Base-by-base conservation (phyloP, 2,888 invertebrate genomes). In the Adineta ricciae region DNA sequence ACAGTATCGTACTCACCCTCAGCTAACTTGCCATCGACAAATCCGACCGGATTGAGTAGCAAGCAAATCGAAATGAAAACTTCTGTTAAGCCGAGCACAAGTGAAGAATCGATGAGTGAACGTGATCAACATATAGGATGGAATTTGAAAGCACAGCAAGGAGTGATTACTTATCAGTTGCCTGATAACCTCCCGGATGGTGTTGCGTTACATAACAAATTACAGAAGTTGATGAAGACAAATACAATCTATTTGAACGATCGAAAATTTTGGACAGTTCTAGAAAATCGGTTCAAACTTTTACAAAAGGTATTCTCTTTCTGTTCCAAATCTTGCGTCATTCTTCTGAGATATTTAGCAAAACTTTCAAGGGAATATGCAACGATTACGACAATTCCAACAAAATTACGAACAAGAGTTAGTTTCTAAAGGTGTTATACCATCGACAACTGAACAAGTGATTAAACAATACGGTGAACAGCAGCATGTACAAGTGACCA, bases 351-450 rank as follows among this genome's bases (percentile, higher is more conserved):
- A 24, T 38, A 41, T 21, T 21, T 5, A 78, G 78, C 9, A 41
- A 78, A 19, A 41, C n/a, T 41, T 41, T 78, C 41, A 41, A 38
- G 19, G n/a, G 41, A 78, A 78, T 41, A 78, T 78, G 78, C 19
- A 78, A 41, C 78, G 78, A 3, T 14, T 78, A 78, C 78, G 78
- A n/a, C 21, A 38, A 78, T 11, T 3, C 2, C 78, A 78, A 14
- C 38, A 78, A 78, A n/a, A 78, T 41, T n/a, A 41, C 41, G 78
- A 78, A 78, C 78, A 78, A 78, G 78, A 78, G 11, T n/a, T 78
- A 7, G 41, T 78, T 21, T 5, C 78, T 1, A 78, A 78, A 78
- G 78, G 78, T 78, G 3, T 78, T n/a, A 24, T 78, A 19, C 78
- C 78, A 5, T 14, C 38, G n/a, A 78, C 78, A 41, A 78, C 78